Percentiles rank a stretch among this genome's conserved stretches.
These are phyloP conservation scores for Catamblyrhynchus diadema DNA, from an alignment of 2,797 vertebrate species.

Conservation along the genomic window DNA sequence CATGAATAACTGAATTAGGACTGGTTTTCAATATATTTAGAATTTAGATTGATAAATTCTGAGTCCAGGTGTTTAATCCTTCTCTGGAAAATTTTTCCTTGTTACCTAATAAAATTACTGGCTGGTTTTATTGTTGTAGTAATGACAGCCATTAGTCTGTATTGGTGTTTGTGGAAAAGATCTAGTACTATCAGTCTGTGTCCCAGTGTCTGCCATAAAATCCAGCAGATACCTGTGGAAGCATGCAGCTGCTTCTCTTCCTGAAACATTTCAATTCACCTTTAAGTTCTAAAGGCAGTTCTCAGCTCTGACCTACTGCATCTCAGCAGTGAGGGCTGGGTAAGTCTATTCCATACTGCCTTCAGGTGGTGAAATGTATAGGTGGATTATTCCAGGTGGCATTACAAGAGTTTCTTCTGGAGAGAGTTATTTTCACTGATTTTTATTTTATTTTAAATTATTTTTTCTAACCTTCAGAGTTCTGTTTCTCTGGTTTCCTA, in stretches of 20 bases:
- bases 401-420: conserved; percentile 7
- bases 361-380: not conserved
- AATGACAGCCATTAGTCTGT: not conserved
- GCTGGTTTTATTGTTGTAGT: not conserved
- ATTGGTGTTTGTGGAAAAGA: not conserved
- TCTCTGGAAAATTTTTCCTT: not conserved
- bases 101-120: not conserved
- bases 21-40: not conserved
- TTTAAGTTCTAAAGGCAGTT: not conserved
- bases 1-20: not conserved
- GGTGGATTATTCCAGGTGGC: not conserved
- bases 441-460: no score
- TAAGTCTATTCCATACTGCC: not conserved
- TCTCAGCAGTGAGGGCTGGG: not conserved
- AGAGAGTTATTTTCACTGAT: not conserved
- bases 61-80: not conserved
- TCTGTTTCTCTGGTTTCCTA: not conserved
- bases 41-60: not conserved
- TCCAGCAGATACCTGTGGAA: not conserved
- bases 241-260: not conserved
- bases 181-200: not conserved
- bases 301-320: not conserved
- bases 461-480: not conserved
- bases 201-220: not conserved
- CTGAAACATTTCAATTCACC: not conserved